Conservation (phyloP, 2,113 vertebrate species). For the Erythrocercus mccallii region DNA sequence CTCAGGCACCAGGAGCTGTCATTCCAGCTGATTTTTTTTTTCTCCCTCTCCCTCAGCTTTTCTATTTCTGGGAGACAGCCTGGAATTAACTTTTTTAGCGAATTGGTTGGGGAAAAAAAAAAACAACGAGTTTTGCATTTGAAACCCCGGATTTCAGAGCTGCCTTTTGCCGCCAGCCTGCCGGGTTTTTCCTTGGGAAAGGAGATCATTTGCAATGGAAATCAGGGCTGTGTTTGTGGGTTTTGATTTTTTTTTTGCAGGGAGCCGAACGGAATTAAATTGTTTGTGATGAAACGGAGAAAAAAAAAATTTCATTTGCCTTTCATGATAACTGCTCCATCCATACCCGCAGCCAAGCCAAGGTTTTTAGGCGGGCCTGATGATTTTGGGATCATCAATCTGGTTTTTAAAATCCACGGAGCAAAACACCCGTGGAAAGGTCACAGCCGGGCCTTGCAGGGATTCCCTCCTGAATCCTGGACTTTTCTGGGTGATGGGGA, state of each 20-base stretch:
- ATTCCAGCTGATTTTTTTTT: rapidly evolving
- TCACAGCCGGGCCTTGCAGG: not conserved
- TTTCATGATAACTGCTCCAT: rapidly evolving
- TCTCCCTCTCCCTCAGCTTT: not conserved
- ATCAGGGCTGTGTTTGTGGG: not conserved
- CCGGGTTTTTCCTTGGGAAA: not conserved
- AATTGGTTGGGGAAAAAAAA: not conserved
- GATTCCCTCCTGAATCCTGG: rapidly evolving
- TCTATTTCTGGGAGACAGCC: rapidly evolving
- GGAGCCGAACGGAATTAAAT: not conserved
- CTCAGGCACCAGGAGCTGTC: not conserved
- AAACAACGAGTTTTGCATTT: not conserved
- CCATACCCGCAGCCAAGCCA: not conserved
- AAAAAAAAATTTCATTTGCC: not conserved
- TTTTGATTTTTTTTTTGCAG: not conserved
- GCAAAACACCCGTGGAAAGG: not conserved
- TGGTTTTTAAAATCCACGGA: not conserved
- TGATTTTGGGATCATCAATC: not conserved
- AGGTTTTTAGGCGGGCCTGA: not conserved
- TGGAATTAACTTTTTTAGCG: not conserved
- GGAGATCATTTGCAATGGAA: conserved; percentile 18
- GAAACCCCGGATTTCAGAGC: not conserved
- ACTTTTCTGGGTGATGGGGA: rapidly evolving
- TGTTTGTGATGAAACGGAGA: not conserved
- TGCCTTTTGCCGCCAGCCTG: not conserved